Evolutionary conservation across 2,797 vertebrate species (phyloP).

Genomic region (Bovichtus variegatus): DNA sequence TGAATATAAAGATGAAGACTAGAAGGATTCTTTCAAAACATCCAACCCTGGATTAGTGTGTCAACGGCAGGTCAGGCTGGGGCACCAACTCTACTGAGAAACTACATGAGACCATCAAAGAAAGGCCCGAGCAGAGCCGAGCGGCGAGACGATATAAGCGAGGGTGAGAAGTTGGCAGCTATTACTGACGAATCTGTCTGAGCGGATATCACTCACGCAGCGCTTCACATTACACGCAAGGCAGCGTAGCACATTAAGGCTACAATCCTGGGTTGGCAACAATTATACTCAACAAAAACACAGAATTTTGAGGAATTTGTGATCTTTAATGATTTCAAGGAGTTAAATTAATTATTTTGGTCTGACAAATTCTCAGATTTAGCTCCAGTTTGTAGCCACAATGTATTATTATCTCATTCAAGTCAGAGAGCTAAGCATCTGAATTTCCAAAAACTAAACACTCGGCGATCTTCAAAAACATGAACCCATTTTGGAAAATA

Average conservation of each 20-base stretch:
- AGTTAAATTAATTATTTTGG: not conserved
- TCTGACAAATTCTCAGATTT: not conserved
- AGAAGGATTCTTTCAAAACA: not conserved
- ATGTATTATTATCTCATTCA: not conserved
- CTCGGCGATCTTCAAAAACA: too few relatives aligned
- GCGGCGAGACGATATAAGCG: slow-evolving; percentile 14
- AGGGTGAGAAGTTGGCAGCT: slow-evolving; percentile 55
- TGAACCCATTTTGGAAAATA: not conserved
- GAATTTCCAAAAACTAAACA: not conserved
- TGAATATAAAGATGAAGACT: slow-evolving; percentile 4
- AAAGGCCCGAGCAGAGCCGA: slow-evolving; percentile 8
- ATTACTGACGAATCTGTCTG: slow-evolving; percentile 25
- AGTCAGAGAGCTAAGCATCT: not conserved
- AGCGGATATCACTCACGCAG: slow-evolving; percentile 35
- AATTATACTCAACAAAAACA: not conserved
- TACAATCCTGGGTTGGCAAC: not conserved
- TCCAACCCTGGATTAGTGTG: slow-evolving; percentile 42
- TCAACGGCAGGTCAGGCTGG: slow-evolving; percentile 2
- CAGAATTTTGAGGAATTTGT: not conserved
- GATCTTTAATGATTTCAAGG: not conserved
- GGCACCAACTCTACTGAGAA: not conserved
- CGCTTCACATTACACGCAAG: not conserved
- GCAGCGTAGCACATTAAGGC: not conserved
- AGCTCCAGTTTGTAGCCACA: not conserved
- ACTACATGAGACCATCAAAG: slow-evolving; percentile 50